Evolutionary conservation across 2,113 vertebrate genomes (phyloP).

Genomic region (Semicossyphus pulcher): DNA sequence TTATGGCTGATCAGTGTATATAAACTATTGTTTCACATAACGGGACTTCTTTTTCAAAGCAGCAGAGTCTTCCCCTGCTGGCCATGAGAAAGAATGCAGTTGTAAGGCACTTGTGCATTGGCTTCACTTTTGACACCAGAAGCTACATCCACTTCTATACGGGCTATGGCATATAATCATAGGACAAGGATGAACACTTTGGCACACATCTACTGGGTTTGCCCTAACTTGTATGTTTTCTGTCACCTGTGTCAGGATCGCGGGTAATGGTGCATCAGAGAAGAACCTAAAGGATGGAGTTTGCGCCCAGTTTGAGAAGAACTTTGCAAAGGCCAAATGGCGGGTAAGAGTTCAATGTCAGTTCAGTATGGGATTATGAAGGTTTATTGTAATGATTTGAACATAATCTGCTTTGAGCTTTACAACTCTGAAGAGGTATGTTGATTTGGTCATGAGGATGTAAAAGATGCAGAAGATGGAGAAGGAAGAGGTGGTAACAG

Average conservation of each 20-base stretch:
- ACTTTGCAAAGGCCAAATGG: constrained; percentile 91
- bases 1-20: too few species aligned
- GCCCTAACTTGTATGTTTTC: constrained; percentile 11
- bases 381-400: neutral
- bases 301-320: constrained; percentile 90
- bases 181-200: constrained; percentile 9
- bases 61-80: too few species aligned
- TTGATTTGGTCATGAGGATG: constrained; percentile 37
- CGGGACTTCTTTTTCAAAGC: too few species aligned
- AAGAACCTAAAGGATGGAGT: constrained; percentile 89
- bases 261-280: constrained; percentile 87
- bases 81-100: too few species aligned
- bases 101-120: too few species aligned
- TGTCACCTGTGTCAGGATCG: constrained; percentile 81
- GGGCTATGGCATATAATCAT: neutral
- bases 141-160: too few species aligned
- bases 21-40: too few species aligned
- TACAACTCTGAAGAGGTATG: constrained; percentile 34
- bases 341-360: constrained; percentile 80
- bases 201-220: neutral
- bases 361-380: neutral
- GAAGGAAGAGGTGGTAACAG: constrained; percentile 67
- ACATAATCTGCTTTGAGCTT: constrained; percentile 26
- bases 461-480: constrained; percentile 52
- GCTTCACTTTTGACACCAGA: too few species aligned